Conservation (phyloP, 2,797 vertebrate genomes). For the Rhinatrema bivittatum region DNA sequence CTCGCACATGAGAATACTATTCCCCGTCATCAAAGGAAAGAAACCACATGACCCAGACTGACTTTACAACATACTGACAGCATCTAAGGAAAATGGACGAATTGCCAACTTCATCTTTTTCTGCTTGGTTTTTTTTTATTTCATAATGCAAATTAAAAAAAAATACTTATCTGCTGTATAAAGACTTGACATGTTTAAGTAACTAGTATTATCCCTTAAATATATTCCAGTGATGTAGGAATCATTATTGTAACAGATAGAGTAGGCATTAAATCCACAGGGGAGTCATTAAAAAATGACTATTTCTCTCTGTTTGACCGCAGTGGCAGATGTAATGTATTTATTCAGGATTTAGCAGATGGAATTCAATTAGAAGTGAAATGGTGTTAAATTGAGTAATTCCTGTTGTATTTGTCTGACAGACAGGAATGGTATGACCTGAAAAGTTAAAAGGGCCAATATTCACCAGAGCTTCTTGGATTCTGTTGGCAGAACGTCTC, state of each 20-base stretch:
- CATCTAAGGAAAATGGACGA: conserved; percentile 13
- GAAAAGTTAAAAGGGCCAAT: conserved; percentile 18
- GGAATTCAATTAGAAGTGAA: conserved; percentile 61
- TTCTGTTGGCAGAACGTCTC: conserved; percentile 25
- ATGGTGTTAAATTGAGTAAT: conserved; percentile 59
- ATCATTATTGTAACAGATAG: conserved; percentile 52
- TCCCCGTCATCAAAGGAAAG: too few relatives aligned
- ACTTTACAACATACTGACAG: too few relatives aligned
- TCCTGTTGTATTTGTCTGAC: conserved; percentile 49
- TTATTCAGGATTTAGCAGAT: conserved; percentile 66
- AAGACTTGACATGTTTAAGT: conserved; percentile 52
- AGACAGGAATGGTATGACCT: conserved; percentile 33
- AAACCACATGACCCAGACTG: too few relatives aligned
- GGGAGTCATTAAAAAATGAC: conserved; percentile 55
- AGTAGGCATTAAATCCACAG: conserved; percentile 52
- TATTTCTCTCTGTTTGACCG: conserved; percentile 52
- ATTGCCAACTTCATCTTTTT: conserved; percentile 16
- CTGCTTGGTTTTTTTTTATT: conserved; percentile 30
- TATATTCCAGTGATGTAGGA: conserved; percentile 43
- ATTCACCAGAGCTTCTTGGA: neutral
- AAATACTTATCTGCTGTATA: conserved; percentile 44
- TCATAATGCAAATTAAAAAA: conserved; percentile 54
- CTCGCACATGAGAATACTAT: too few relatives aligned
- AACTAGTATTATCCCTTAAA: conserved; percentile 50
- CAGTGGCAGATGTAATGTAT: conserved; percentile 50